Conservation (phyloP, 2,113 vertebrate species). For the Dolichotis patagonum region DNA sequence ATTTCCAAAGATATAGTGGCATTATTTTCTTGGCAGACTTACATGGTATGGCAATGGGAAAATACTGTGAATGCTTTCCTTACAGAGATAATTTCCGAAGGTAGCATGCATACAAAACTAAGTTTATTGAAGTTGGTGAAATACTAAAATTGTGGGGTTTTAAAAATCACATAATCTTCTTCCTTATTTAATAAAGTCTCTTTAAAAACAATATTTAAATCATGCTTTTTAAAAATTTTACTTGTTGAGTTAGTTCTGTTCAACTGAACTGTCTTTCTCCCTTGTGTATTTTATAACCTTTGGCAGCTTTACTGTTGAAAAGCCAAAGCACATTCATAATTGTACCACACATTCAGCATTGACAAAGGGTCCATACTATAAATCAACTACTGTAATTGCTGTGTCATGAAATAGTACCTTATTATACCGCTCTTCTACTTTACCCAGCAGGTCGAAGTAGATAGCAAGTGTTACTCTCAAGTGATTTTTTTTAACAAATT, state of each 20-base stretch:
- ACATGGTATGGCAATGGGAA: neutral
- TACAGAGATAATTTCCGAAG: slow-evolving; percentile 23
- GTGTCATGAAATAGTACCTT: slow-evolving; percentile 83
- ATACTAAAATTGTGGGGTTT: neutral
- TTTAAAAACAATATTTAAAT: slow-evolving; percentile 45
- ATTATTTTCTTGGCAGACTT: slow-evolving; percentile 17
- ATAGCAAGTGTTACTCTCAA: slow-evolving; percentile 75
- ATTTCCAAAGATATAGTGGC: neutral
- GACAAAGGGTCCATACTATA: slow-evolving; percentile 76
- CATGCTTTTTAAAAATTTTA: slow-evolving; percentile 40
- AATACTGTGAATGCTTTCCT: neutral
- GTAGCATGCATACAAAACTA: neutral
- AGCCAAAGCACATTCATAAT: slow-evolving; percentile 84
- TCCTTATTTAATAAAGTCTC: slow-evolving; percentile 64
- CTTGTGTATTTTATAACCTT: slow-evolving; percentile 79
- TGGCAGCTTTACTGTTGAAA: slow-evolving; percentile 84
- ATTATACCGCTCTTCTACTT: slow-evolving; percentile 82
- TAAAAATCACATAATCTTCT: slow-evolving; percentile 21
- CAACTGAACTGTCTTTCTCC: slow-evolving; percentile 62
- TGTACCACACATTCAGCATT: slow-evolving; percentile 83
- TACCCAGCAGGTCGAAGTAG: slow-evolving; percentile 81
- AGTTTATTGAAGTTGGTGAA: neutral
- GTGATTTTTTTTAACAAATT: slow-evolving; percentile 77
- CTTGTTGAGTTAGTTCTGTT: slow-evolving; percentile 69
- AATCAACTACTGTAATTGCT: slow-evolving; percentile 86